phyloP scores from a whole-genome alignment of 2,797 vertebrate species.

The Sarcophilus harrisii region DNA sequence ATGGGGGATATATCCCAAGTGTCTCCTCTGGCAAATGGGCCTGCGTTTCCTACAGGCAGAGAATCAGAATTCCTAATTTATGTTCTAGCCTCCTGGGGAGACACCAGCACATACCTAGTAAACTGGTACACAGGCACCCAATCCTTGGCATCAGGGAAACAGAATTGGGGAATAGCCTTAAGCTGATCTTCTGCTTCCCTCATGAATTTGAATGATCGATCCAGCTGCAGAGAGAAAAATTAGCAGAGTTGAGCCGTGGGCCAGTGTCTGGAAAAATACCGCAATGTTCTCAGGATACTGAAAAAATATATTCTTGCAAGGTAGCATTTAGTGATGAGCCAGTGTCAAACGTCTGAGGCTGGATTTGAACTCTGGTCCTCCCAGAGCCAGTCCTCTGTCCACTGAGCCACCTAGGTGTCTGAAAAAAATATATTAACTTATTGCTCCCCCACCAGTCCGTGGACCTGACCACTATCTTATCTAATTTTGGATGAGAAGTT shows the following conservation, averaged over 20 bases:
- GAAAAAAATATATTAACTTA: too few species aligned
- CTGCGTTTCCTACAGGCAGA: background rate
- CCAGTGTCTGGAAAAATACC: too few species aligned
- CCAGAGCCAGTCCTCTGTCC: too few species aligned
- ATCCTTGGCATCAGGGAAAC: conserved; percentile 93
- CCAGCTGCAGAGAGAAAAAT: conserved; percentile 85
- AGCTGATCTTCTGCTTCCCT: conserved; percentile 93
- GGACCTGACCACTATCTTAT: background rate
- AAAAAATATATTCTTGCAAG: background rate
- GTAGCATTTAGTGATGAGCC: too few species aligned
- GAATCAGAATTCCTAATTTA: background rate
- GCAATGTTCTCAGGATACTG: background rate
- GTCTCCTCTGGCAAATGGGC: background rate
- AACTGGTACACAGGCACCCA: conserved; percentile 91
- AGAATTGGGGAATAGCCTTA: conserved; percentile 94
- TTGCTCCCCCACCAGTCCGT: background rate
- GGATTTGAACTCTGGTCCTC: too few species aligned
- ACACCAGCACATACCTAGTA: conserved; percentile 85
- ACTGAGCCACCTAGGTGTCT: too few species aligned
- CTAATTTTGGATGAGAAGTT: background rate
- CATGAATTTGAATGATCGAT: conserved; percentile 93
- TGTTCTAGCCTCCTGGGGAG: background rate
- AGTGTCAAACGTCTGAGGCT: too few species aligned
- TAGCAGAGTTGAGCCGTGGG: conserved; percentile 20
- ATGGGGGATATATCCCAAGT: background rate